Evolutionary conservation across 2,888 invertebrate genomes (phyloP), one percentile per base, ranked within the genome.

Genomic region (Xestoiulus laeticollis): DNA sequence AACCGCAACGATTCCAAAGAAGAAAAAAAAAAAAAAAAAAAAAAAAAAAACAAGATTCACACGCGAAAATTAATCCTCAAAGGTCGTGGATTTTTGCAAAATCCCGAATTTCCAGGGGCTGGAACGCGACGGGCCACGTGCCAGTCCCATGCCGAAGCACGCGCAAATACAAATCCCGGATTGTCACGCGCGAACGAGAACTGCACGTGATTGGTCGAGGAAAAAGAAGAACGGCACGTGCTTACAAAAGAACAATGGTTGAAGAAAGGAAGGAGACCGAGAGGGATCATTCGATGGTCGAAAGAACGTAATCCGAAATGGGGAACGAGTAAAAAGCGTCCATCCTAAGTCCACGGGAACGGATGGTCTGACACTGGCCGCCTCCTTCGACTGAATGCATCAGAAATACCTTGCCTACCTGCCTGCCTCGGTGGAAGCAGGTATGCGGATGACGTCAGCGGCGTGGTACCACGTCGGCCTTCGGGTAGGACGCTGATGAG

Each of bases 361-460:
- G 48, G 48, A 48, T 16, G 48, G 22, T n/a, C 68, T 68, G 22
- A 10, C 68, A 68, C 68, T 68, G 68, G 8, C 26, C 22, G 68
- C 22, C 68, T 68, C 68, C 68, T 68, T 68, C 68, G 68, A 68
- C 68, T 68, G 68, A 68, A 3, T 68, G 68, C 68, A 48, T 48
- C 22, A 4, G 1, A 59, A n/a, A 59, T 6, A n/a, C n/a, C n/a
- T 16, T n/a, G 2, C 5, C 53, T 14, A 53, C 48, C 16, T 14
- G 48, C 5, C 16, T 14, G 19, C 14, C 48, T n/a, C 19, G 22
- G 68, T 22, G 1, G 22, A 48, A 48, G 68, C 68, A 68, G 68
- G 26, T 68, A 68, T 26, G 68, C 26, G 22, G 68, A 22, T 68
- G 68, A 68, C 68, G 68, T 68, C 68, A 68, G 22, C 68, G 22